These are phyloP conservation scores for Odontamblyopus lacepedii DNA, from an alignment of 2,797 vertebrate genomes.

Conservation along the genomic window DNA sequence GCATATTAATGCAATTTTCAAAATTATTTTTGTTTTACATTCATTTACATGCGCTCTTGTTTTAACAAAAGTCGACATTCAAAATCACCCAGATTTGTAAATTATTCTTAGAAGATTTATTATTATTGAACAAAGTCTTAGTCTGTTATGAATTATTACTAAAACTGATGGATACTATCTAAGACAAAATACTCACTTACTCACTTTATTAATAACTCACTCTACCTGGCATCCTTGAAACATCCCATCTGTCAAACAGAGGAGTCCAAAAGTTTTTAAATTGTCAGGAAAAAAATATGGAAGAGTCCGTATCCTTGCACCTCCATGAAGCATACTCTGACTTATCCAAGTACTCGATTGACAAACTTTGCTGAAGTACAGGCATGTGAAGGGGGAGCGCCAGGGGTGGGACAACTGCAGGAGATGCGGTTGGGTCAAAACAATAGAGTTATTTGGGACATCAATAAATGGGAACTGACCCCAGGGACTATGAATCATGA, in stretches of 20 bases:
- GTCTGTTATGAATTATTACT: too few species aligned
- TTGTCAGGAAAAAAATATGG: too few species aligned
- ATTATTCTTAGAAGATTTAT: background rate
- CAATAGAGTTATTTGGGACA: slow-evolving; percentile 25
- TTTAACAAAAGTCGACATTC: background rate
- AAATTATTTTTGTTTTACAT: background rate
- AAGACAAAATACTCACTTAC: too few species aligned
- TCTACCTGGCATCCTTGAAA: slow-evolving; percentile 16
- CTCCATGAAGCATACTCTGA: background rate
- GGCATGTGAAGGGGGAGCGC: slow-evolving; percentile 47
- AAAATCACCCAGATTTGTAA: background rate
- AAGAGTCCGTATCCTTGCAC: background rate
- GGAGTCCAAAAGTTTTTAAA: slow-evolving; percentile 1
- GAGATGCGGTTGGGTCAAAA: slow-evolving; percentile 15
- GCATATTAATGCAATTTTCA: too few species aligned
- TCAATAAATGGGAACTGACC: slow-evolving; percentile 34
- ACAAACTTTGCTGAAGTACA: slow-evolving; percentile 45
- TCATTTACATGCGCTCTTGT: background rate
- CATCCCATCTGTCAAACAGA: slow-evolving; percentile 1
- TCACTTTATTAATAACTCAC: background rate
- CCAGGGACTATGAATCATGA: slow-evolving; percentile 13
- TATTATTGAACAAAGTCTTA: too few species aligned
- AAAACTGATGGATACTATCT: too few species aligned
- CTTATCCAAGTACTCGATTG: background rate
- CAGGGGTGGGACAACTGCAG: slow-evolving; percentile 34